phyloP scores from a whole-genome alignment of 2,113 vertebrate genomes.

The human (Homo sapiens) region GRCh38 chr3:499501-500000 shows the following conservation, averaged over 20 bases:
- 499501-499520: constrained; percentile 50
- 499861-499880: background rate
- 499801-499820: background rate
- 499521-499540: background rate
- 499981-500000: constrained; percentile 27
- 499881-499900: background rate
- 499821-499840: background rate
- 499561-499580: constrained; percentile 61
- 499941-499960: background rate
- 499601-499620: constrained; percentile 71
- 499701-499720: constrained; percentile 48
- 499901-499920: background rate
- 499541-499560: constrained; percentile 40
- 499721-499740: background rate
- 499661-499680: constrained; percentile 43
- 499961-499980: background rate
- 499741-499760: background rate
- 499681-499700: constrained; percentile 67
- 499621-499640: constrained; percentile 74
- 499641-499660: constrained; percentile 61
- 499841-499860: background rate
- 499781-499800: background rate
- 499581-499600: constrained; percentile 16
- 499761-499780: background rate
- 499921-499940: background rate